These are phyloP conservation scores for Malurus leucopterus DNA, from an alignment of 2,797 vertebrate species.

Conservation along the genomic window DNA sequence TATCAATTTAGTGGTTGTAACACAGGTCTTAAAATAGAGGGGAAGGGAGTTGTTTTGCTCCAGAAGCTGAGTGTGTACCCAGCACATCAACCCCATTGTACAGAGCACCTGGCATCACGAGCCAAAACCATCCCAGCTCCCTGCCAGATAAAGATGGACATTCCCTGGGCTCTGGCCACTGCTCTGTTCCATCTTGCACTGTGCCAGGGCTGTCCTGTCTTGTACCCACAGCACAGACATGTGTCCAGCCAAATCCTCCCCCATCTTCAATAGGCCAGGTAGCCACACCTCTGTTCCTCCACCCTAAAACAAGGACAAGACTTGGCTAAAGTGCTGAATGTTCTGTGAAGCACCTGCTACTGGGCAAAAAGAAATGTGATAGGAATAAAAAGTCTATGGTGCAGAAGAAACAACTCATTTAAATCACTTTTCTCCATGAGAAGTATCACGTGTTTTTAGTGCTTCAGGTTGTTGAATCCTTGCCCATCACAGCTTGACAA, in stretches of 20 bases:
- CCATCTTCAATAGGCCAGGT: background rate
- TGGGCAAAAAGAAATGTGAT: background rate
- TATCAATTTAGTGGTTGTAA: background rate
- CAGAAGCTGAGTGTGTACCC: background rate
- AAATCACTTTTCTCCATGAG: background rate
- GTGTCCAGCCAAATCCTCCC: background rate
- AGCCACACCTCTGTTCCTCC: accelerated
- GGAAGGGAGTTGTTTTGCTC: background rate
- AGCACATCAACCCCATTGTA: accelerated
- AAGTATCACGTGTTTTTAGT: accelerated
- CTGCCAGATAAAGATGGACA: background rate
- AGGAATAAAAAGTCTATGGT: background rate
- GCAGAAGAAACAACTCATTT: background rate
- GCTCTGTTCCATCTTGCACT: background rate
- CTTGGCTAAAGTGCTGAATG: background rate
- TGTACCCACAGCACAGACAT: background rate
- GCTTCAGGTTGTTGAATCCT: background rate
- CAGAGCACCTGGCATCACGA: accelerated
- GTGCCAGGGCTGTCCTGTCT: accelerated
- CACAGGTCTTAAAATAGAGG: conserved; percentile 12
- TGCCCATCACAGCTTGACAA: background rate
- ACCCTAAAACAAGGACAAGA: background rate
- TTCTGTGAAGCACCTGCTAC: background rate
- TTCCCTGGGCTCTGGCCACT: background rate
- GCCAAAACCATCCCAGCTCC: background rate